These are phyloP conservation scores for Emydocephalus ijimae DNA, from an alignment of 2,113 vertebrate genomes.

Conservation along the genomic window DNA sequence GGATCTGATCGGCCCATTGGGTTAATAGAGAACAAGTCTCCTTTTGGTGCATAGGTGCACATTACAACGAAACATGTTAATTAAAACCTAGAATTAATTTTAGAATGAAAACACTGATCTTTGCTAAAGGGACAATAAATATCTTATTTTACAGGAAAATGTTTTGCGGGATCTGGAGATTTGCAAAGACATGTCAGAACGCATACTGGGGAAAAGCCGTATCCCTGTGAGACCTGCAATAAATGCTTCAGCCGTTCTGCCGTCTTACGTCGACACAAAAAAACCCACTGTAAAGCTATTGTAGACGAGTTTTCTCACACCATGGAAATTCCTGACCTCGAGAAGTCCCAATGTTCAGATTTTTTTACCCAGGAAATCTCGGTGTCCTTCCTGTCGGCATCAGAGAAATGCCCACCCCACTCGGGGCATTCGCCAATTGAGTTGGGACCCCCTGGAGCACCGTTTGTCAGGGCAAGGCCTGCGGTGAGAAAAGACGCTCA, in stretches of 20 bases:
- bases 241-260: conserved; percentile 92
- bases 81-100: background rate
- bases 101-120: background rate
- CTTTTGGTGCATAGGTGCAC: background rate
- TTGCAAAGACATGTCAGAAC: conserved; percentile 88
- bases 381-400: conserved; percentile 49
- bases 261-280: conserved; percentile 84
- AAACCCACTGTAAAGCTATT: conserved; percentile 72
- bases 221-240: conserved; percentile 82
- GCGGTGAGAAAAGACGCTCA: conserved; percentile 67
- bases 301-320: conserved; percentile 43
- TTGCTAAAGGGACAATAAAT: background rate
- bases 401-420: conserved; percentile 57
- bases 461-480: conserved; percentile 75
- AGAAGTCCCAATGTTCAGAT: conserved; percentile 62
- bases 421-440: conserved; percentile 19
- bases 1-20: background rate
- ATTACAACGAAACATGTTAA: background rate
- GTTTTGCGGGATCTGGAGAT: conserved; percentile 90
- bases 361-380: conserved; percentile 68
- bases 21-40: background rate
- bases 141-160: conserved; percentile 75
- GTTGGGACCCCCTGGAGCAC: conserved; percentile 25
- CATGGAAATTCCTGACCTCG: conserved; percentile 52
- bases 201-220: conserved; percentile 93